Evolutionary conservation across 2,888 invertebrate species (phyloP).

Genomic region (Tineola bisselliella): DNA sequence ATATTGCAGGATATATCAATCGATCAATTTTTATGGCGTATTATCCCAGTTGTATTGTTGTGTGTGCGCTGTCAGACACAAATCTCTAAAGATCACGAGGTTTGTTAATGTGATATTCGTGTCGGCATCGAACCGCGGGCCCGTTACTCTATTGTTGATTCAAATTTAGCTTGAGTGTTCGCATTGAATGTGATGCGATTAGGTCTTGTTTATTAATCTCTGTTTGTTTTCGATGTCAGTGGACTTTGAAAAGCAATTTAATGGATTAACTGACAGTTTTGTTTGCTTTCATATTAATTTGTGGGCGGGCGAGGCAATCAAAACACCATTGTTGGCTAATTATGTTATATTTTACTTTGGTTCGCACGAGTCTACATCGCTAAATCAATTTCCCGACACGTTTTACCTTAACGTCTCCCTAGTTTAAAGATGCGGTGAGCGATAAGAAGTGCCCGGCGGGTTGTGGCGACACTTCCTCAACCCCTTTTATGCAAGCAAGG

Average conservation of each 20-base stretch:
- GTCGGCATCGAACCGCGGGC: slow-evolving; percentile 51
- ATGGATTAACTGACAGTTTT: neutral
- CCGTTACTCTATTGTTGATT: slow-evolving; percentile 64
- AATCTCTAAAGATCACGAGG: slow-evolving; percentile 62
- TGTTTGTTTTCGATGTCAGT: slow-evolving; percentile 6
- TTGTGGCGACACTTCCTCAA: slow-evolving; percentile 58
- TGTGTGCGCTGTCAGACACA: slow-evolving; percentile 50
- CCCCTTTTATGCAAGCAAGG: slow-evolving; percentile 46
- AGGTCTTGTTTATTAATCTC: neutral
- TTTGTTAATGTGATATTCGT: slow-evolving; percentile 63
- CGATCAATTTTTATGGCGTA: slow-evolving; percentile 7
- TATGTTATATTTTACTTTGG: neutral
- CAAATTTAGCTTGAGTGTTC: slow-evolving; percentile 28
- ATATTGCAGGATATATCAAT: neutral
- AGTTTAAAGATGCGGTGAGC: slow-evolving; percentile 44
- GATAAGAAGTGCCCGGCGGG: slow-evolving; percentile 44
- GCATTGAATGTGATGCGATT: slow-evolving; percentile 6
- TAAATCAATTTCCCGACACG: neutral
- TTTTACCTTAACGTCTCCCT: neutral
- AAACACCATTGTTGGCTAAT: neutral
- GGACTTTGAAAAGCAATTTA: neutral
- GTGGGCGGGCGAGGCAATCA: neutral
- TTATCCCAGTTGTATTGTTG: slow-evolving; percentile 23
- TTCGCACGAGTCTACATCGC: neutral
- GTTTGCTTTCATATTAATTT: neutral